A percentile compares a stretch with the other conserved stretches of the same genome.
Conservation (phyloP, 2,797 vertebrate species). For the Hippocampus kuda region DNA sequence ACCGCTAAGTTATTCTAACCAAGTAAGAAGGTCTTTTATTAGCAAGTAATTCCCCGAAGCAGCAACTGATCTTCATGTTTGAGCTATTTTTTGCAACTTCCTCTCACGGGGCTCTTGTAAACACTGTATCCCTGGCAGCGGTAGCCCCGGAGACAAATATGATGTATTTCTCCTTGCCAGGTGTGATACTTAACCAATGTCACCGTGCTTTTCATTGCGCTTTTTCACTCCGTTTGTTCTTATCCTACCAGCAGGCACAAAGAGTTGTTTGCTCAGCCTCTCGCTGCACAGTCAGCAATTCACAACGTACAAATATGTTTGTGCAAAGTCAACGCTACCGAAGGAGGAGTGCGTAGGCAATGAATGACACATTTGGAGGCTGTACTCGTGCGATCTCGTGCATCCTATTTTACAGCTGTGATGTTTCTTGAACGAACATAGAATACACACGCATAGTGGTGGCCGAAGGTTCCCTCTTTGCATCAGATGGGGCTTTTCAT, state of each 20-base stretch:
- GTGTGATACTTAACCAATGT: constrained; percentile 28
- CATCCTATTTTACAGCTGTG: constrained; percentile 37
- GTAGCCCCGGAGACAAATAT: constrained; percentile 31
- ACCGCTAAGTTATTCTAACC: constrained; percentile 3
- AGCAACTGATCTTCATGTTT: constrained; percentile 11
- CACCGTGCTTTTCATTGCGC: constrained; percentile 25
- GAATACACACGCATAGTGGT: constrained; percentile 11
- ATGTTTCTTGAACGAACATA: constrained; percentile 34
- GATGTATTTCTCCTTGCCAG: constrained; percentile 27
- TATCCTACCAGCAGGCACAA: constrained; percentile 39
- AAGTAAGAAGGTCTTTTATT: background rate
- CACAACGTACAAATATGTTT: constrained; percentile 58
- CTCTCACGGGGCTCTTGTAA: constrained; percentile 8
- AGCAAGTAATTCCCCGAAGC: constrained; percentile 7
- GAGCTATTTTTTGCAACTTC: background rate
- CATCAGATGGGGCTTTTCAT: constrained; percentile 27
- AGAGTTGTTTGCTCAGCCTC: constrained; percentile 55
- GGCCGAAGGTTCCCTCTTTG: constrained; percentile 26
- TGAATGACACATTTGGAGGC: constrained; percentile 25
- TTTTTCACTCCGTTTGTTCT: constrained; percentile 47
- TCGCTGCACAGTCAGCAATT: constrained; percentile 57
- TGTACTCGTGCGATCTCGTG: constrained; percentile 20
- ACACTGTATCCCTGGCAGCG: constrained; percentile 13
- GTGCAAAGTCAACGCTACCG: constrained; percentile 39
- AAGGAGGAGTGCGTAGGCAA: constrained; percentile 17